These are phyloP conservation scores for Pachypeltis micranthus DNA, from an alignment of 1,140 invertebrate genomes.

Conservation along the genomic window DNA sequence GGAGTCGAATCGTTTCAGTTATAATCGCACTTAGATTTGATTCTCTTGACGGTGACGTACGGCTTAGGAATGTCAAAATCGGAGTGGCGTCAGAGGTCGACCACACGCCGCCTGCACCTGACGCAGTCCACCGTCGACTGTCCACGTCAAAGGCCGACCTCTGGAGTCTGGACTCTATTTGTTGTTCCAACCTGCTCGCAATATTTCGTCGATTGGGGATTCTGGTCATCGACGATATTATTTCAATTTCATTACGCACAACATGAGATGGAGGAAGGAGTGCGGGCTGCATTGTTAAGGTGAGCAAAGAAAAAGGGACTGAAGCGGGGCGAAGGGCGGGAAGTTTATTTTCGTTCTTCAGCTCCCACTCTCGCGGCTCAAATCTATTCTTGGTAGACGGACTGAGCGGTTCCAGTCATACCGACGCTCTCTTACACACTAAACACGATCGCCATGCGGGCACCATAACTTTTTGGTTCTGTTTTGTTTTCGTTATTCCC, in stretches of 20 bases:
- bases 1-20: too few relatives aligned
- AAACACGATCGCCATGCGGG: background rate
- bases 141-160: too few relatives aligned
- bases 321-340: background rate
- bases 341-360: conserved; percentile 3
- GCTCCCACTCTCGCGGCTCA: conserved; percentile 2
- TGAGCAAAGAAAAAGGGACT: background rate
- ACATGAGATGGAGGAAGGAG: background rate
- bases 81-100: too few relatives aligned
- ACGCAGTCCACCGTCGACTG: too few relatives aligned
- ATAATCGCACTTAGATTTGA: too few relatives aligned
- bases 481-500: too few relatives aligned
- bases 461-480: conserved; percentile 2
- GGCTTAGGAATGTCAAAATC: too few relatives aligned
- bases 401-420: conserved; percentile 7
- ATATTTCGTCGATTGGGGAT: background rate
- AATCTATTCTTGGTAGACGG: conserved; percentile 8
- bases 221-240: too few relatives aligned
- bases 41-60: too few relatives aligned
- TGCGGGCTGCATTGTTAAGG: conserved; percentile 5
- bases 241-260: background rate
- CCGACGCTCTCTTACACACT: conserved; percentile 8
- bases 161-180: too few relatives aligned
- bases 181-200: too few relatives aligned
- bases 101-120: too few relatives aligned